Evolutionary conservation across 2,113 vertebrate species (phyloP).

Genomic region (Butastur rufipennis): DNA sequence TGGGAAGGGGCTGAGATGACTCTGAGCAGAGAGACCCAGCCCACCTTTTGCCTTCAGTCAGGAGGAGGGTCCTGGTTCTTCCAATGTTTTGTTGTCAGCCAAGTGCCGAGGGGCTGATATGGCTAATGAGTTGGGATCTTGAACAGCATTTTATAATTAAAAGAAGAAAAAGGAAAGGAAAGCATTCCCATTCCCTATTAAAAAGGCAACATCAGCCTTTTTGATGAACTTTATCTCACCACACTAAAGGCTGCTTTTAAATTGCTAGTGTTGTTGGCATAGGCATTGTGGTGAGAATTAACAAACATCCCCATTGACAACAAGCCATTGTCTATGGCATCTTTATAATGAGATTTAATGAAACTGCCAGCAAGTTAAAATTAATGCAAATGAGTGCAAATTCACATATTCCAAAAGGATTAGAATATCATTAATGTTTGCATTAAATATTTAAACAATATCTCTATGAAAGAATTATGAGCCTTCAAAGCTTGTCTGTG

Average conservation of each 20-base stretch:
- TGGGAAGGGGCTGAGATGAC: neutral
- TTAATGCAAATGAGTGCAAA: slow-evolving; percentile 58
- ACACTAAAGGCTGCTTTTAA: neutral
- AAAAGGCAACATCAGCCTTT: neutral
- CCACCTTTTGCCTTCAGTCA: neutral
- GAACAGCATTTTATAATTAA: neutral
- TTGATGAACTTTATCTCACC: neutral
- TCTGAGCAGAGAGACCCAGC: neutral
- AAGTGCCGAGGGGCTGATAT: neutral
- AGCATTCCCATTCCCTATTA: neutral
- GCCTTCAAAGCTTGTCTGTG: neutral
- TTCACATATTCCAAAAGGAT: slow-evolving; percentile 39
- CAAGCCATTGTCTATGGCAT: neutral
- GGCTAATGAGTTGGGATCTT: neutral
- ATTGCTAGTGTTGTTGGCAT: neutral
- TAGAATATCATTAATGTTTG: slow-evolving; percentile 48
- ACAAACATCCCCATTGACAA: neutral
- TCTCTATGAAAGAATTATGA: slow-evolving; percentile 46
- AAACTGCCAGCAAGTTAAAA: neutral
- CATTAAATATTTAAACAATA: slow-evolving; percentile 67
- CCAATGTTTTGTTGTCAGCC: neutral
- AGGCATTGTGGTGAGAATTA: neutral
- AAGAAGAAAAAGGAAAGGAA: neutral
- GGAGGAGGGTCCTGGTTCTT: neutral
- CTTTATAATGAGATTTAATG: neutral